phyloP scores from a whole-genome alignment of 2,888 invertebrate species.

The Pseudococcus viburni region DNA sequence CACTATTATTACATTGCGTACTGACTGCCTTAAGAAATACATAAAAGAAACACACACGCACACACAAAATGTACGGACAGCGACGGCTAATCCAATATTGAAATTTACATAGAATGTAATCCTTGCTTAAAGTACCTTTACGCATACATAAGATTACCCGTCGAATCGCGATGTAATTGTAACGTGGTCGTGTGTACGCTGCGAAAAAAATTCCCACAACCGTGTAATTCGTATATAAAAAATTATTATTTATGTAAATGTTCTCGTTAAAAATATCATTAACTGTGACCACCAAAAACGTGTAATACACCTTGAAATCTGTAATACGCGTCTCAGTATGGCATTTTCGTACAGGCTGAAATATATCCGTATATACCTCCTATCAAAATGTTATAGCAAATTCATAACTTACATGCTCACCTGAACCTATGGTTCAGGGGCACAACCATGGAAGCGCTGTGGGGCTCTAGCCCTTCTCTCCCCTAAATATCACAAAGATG shows the following conservation, averaged over 20 bases:
- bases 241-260: slow-evolving; percentile 43
- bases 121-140: slow-evolving; percentile 1
- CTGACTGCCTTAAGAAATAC: no score
- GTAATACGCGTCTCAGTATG: background rate
- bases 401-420: no score
- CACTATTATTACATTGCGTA: no score
- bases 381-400: no score
- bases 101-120: slow-evolving; percentile 43
- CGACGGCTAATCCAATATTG: slow-evolving; percentile 14
- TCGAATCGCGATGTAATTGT: background rate
- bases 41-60: background rate
- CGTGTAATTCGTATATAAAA: slow-evolving; percentile 30
- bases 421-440: no score
- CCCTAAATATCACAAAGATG: no score
- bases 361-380: no score
- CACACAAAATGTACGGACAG: background rate
- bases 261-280: slow-evolving; percentile 25
- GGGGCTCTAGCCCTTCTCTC: no score
- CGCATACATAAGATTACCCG: background rate
- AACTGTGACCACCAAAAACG: slow-evolving; percentile 19
- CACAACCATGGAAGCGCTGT: no score
- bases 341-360: background rate
- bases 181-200: slow-evolving; percentile 22
- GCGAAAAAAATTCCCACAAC: slow-evolving; percentile 42
- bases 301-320: slow-evolving; percentile 34